Evolutionary conservation across 2,888 invertebrate genomes (phyloP), one percentile per base, ranked within the genome.

Genomic region (Lymantria monacha): DNA sequence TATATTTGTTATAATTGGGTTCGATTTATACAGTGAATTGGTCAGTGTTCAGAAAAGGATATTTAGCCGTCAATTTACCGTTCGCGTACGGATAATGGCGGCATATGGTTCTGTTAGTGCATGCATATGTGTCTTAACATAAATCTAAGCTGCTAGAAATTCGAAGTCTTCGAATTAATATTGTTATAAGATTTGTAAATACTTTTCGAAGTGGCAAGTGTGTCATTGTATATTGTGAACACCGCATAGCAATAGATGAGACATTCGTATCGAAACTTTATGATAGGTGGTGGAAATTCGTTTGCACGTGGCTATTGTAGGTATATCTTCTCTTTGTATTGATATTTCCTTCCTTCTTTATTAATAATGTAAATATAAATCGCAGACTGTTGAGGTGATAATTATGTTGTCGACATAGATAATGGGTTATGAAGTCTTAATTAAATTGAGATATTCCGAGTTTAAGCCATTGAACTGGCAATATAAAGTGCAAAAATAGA

Each of bases 401-500:
- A 76, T 74, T 77, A 74, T 69, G 78, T 84, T 83, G 77, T 79
- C 72, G 76, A 79, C 73, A 73, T 76, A 79, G 74, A 72, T 76
- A 1, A 80, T 84, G 86, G 83, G 84, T 87, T 87, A 85, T 73
- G 80, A 85, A 79, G 78, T 88, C 89, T 88, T 88, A 83, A 88
- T 88, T 74, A 87, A 89, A 88, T 88, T 88, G 83, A 89, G 87
- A 88, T 88, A 80, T 88, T 86, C 85, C 87, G 87, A 86, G 89
- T 90, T 90, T 89, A 89, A 88, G 88, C 87, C 88, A 85, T 70
- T 80, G 72, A 84, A 79, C 76, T 85, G 89, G 89, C 88, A 83
- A 85, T 86, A 85, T 85, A 75, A 89, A 91, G 90, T 91, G 89
- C 90, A 91, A 90, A 89, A 85, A 80, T 87, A 88, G 86, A 73